Conservation (phyloP, 1,140 invertebrate genomes). For the Heliothis virescens region DNA sequence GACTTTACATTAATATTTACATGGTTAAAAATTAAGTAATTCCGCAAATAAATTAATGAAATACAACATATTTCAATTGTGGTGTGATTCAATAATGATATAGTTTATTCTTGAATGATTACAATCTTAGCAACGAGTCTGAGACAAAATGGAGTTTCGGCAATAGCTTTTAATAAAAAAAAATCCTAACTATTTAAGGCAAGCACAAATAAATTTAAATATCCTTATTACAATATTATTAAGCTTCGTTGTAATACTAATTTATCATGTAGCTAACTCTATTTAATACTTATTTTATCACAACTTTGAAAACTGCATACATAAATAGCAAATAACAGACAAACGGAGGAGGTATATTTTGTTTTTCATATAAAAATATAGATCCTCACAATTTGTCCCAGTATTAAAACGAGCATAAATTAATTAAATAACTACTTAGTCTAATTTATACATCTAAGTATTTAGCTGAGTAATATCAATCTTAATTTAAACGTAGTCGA, state of each 20-base stretch:
- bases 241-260: conserved; percentile 21
- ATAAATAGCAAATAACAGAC: conserved; percentile 59
- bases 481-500: not conserved
- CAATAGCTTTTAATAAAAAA: not conserved
- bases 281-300: conserved; percentile 59
- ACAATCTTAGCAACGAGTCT: too few species aligned
- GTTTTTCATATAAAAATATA: conserved; percentile 76
- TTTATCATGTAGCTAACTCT: conserved; percentile 38
- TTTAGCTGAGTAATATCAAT: not conserved
- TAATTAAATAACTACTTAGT: conserved; percentile 31
- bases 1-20: conserved; percentile 30
- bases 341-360: conserved; percentile 84
- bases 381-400: conserved; percentile 81
- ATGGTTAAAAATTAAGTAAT: not conserved
- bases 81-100: not conserved
- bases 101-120: not conserved
- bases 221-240: conserved; percentile 7
- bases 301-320: conserved; percentile 55
- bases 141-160: too few species aligned
- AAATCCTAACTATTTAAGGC: not conserved
- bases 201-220: not conserved
- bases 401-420: conserved; percentile 35
- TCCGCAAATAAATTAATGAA: conserved; percentile 1
- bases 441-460: conserved; percentile 2
- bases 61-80: not conserved